A percentile compares a stretch with the other conserved stretches of the same genome.
Conservation (phyloP, 2,888 invertebrate species). For the Drosophila paranaensis region DNA sequence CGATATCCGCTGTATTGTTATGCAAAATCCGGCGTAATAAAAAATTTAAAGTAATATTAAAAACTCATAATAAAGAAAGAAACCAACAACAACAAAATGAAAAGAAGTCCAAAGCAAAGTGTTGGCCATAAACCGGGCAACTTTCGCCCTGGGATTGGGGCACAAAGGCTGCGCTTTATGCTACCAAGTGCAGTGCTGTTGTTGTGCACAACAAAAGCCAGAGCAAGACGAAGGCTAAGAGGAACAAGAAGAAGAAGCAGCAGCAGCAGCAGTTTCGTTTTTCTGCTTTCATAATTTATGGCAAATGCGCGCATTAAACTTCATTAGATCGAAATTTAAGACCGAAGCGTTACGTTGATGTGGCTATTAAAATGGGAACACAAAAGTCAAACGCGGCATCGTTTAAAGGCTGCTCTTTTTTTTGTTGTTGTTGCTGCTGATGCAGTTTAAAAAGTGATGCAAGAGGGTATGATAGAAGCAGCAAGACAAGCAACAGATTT, state of each 20-base stretch:
- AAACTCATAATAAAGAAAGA: constrained; percentile 65
- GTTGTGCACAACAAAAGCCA: constrained; percentile 59
- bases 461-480: constrained; percentile 10
- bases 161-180: constrained; percentile 43
- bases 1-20: constrained; percentile 79
- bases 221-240: constrained; percentile 24
- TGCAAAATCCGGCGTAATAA: constrained; percentile 68
- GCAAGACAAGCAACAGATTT: background rate
- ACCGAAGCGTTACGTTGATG: constrained; percentile 70
- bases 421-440: background rate
- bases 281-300: constrained; percentile 69
- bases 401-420: constrained; percentile 16
- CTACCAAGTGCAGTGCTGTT: constrained; percentile 51
- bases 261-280: constrained; percentile 38
- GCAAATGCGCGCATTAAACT: constrained; percentile 78
- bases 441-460: background rate
- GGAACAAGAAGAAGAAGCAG: constrained; percentile 6
- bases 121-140: constrained; percentile 47
- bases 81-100: constrained; percentile 18
- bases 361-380: constrained; percentile 66
- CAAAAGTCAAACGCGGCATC: constrained; percentile 58
- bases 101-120: constrained; percentile 38
- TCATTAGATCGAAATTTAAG: constrained; percentile 78
- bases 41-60: constrained; percentile 70
- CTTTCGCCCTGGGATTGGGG: constrained; percentile 42